Percentiles rank a stretch among this genome's conserved stretches.
Evolutionary conservation across 1,140 invertebrate genomes (phyloP).

Genomic region (Drosophila ogumai): DNA sequence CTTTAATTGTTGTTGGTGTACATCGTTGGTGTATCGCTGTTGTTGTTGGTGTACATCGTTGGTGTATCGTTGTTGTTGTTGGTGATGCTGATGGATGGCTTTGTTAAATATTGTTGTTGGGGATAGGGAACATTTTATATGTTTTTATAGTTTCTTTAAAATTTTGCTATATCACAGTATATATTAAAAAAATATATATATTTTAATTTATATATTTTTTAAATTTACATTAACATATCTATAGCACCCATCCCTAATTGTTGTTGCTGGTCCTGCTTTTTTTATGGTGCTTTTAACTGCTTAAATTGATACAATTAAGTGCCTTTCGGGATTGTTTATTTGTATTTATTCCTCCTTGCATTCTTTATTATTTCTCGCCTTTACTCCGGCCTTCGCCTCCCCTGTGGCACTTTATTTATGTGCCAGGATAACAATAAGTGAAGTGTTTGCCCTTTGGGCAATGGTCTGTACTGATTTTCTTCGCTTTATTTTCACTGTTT

Average conservation of each 20-base stretch:
- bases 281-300: slow-evolving; percentile 58
- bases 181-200: not conserved
- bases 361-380: slow-evolving; percentile 38
- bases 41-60: slow-evolving; percentile 20
- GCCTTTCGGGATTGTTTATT: slow-evolving; percentile 72
- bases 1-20: slow-evolving; percentile 28
- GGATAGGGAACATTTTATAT: not conserved
- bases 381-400: not conserved
- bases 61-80: slow-evolving; percentile 2
- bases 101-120: slow-evolving; percentile 20
- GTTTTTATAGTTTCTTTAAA: no score
- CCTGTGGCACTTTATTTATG: slow-evolving; percentile 61
- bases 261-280: slow-evolving; percentile 6
- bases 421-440: slow-evolving; percentile 68
- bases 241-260: not conserved
- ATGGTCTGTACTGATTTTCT: slow-evolving; percentile 41
- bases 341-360: slow-evolving; percentile 45
- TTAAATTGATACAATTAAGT: slow-evolving; percentile 79
- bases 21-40: slow-evolving; percentile 8
- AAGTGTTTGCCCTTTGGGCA: slow-evolving; percentile 64
- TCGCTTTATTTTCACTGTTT: slow-evolving; percentile 17
- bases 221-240: not conserved
- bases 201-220: no score
- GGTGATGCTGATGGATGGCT: slow-evolving; percentile 26
- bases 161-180: no score